Percentiles rank a stretch among this genome's conserved stretches.
These are phyloP conservation scores for Alectura lathami DNA, from an alignment of 2,113 vertebrate genomes.

Conservation along the genomic window DNA sequence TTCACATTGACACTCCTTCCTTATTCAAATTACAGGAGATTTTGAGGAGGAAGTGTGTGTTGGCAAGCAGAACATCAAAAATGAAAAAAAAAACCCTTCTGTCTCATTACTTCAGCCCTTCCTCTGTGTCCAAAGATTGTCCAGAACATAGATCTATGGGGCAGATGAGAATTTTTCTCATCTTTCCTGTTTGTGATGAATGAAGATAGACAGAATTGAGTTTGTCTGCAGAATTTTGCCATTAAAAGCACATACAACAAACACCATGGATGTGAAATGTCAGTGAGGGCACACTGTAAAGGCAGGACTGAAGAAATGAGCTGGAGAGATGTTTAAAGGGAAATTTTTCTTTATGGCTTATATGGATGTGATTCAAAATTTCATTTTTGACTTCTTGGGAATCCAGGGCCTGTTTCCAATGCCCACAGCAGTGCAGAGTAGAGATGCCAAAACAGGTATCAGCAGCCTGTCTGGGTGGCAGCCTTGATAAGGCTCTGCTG, in stretches of 20 bases:
- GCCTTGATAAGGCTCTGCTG: not conserved
- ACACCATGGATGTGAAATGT: not conserved
- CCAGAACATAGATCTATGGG: not conserved
- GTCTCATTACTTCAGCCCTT: not conserved
- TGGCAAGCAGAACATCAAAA: not conserved
- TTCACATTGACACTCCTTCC: not conserved
- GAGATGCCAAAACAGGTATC: not conserved
- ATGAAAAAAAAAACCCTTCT: not conserved
- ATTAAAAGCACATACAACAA: not conserved
- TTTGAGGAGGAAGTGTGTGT: constrained; percentile 20
- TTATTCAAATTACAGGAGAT: constrained; percentile 58
- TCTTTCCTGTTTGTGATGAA: not conserved
- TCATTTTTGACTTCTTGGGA: not conserved
- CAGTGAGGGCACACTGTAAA: not conserved
- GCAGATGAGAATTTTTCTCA: not conserved
- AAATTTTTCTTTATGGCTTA: not conserved
- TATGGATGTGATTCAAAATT: not conserved
- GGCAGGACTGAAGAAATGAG: not conserved
- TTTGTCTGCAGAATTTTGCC: not conserved
- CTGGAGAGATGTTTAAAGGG: not conserved
- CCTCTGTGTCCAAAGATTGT: not conserved
- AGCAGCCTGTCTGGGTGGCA: not conserved
- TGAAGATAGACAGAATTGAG: not conserved
- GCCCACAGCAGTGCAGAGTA: not conserved
- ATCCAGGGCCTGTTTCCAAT: not conserved